Base-by-base conservation (phyloP, 2,888 invertebrate genomes). In the Cheilosia variabilis region DNA sequence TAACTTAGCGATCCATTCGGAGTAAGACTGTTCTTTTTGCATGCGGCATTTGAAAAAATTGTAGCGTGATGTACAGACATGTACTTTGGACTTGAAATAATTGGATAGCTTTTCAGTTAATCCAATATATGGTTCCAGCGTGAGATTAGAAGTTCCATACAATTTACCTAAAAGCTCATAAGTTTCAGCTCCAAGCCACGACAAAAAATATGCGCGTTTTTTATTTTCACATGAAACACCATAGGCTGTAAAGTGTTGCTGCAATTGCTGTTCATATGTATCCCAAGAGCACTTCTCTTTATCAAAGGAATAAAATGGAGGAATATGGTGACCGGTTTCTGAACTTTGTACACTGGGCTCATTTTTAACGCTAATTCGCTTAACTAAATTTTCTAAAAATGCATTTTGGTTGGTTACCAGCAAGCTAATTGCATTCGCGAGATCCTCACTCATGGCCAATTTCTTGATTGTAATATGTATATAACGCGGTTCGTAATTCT, bases 41-140 rank as follows among this genome's bases (percentile, higher is more conserved):
- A 75, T 75, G 55, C 57, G 63, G 47, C 63, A n/a, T 50, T 62
- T 34, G 19, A 73, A 73, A 55, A 73, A 73, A 45, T 73, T 65
- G 13, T 72, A 62, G 4, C 72, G 50, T 4, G 72, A 47, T 24
- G 60, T 53, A 17, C 41, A 62, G 19, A 72, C 41, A 53, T 72
- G 72, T 19, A 62, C 53, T 34, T 62, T 75, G 3, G 37, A 57
- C 47, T 75, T 63, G 4, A 75, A 65, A n/a, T 75, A 65, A 63
- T 4, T 57, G 2, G 50, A 47, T 19, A 50, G 17, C 10, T 68
- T 68, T 13, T 68, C 43, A 15, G 41, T 60, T 58, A 76, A 50
- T 15, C 34, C 27, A 0, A 34, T 34, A 27, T 15, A 66, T 5
- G 24, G 1, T 52, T 66, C 27, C n/a, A 4, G 2, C n/a, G 66